phyloP scores from a whole-genome alignment of 1,140 invertebrate genomes.

The Plutomurus gul region DNA sequence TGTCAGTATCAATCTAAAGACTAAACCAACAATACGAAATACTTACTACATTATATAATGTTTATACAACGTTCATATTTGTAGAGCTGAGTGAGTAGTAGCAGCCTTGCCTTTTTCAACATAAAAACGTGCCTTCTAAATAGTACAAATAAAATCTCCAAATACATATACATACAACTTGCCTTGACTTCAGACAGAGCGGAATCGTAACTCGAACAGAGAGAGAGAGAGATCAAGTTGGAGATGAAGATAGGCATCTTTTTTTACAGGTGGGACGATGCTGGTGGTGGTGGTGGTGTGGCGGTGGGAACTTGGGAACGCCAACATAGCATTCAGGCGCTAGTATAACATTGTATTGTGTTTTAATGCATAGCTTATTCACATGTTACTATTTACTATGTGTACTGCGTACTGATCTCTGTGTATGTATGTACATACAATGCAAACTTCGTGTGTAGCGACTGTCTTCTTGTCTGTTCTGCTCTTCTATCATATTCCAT shows the following conservation, averaged over 20 bases:
- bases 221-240: conserved; percentile 1
- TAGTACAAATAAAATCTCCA: too few species aligned
- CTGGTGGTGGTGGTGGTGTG: neutral
- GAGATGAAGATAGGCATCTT: conserved; percentile 23
- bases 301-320: neutral
- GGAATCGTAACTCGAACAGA: neutral
- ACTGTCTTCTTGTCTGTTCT: too few species aligned
- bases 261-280: conserved; percentile 25
- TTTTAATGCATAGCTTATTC: neutral
- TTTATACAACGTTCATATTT: neutral
- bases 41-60: neutral
- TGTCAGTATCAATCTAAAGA: neutral
- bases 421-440: too few species aligned
- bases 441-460: too few species aligned
- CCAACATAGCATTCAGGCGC: too few species aligned
- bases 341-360: neutral
- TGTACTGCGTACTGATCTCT: neutral
- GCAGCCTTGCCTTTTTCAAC: too few species aligned
- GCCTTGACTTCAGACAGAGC: neutral
- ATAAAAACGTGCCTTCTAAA: too few species aligned
- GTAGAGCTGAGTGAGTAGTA: neutral
- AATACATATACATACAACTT: neutral
- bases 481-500: too few species aligned
- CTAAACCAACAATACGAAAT: neutral
- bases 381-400: neutral